Base-by-base conservation (phyloP, 2,113 vertebrate species). In the Sander lucioperca region DNA sequence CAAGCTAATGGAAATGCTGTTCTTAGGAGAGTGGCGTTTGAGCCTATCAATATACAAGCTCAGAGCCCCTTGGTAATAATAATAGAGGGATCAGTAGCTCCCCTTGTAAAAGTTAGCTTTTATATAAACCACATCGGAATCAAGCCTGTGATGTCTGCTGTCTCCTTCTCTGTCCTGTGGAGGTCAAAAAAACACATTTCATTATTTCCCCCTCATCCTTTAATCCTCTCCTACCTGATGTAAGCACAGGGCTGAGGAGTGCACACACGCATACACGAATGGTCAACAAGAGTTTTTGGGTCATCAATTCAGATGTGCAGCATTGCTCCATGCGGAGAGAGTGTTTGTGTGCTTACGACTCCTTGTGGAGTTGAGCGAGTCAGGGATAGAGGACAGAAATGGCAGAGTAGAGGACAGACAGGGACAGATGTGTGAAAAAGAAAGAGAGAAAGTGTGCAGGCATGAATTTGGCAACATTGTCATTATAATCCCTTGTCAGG, bases 191-290 rank as follows among this genome's bases (percentile, higher is more conserved):
- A 90, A 89, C 74, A 85, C 75, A 86, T 88, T 93, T 92, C 88
- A 91, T 93, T 94, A 92, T 91, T 91, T 92, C 51, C n/a, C 54
- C 54, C 74, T 91, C 90, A 91, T 91, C 90, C 88, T 91, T 93
- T 93, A 93, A 94, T 94, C 92, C 90, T 87, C 71, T 75, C 56
- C 71, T 82, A 77, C 75, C 89, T 86, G 84, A 79, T 85, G 82
- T 77, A 78, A 81, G 78, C 65, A 36, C 76, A 63, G 63, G 58
- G 33, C 58, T 39, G 72, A 80, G 27, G 62, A 66, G 73, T 47
- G 66, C 4, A 4, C 74, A 69, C 66, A 74, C 76, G 73, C 62
- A 59, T 57, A 72, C 48, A 86, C 10, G n/a, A 43, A 79, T 73
- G 86, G 87, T 79, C 90, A 90, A 71, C 58, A 69, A 45, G 72